Evolutionary conservation across 1,140 invertebrate genomes (phyloP).

Genomic region (Rhagoletis pomonella): DNA sequence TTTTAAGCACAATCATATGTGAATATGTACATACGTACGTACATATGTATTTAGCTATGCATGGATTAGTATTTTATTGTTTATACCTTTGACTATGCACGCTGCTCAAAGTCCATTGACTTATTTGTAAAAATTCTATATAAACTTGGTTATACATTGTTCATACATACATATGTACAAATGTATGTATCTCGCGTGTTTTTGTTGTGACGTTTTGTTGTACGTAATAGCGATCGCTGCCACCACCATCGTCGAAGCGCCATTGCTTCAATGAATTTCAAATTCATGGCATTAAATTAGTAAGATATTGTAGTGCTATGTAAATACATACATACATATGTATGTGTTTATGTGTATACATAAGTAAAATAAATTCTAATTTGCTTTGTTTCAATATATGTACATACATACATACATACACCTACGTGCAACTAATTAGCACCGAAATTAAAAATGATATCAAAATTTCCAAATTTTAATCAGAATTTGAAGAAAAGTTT

Average conservation of each 20-base stretch:
- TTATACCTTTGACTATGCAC: slow-evolving; percentile 10
- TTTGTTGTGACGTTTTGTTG: not conserved
- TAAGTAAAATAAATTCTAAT: no score
- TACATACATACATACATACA: no score
- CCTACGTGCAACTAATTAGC: no score
- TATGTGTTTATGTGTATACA: not conserved
- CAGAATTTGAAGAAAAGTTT: no score
- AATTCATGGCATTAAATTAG: not conserved
- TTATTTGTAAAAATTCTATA: slow-evolving; percentile 9
- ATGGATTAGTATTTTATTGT: not conserved
- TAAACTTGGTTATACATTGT: no score
- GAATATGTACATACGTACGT: not conserved
- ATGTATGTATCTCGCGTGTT: slow-evolving; percentile 3
- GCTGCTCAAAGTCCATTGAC: slow-evolving; percentile 38
- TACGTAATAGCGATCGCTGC: not conserved
- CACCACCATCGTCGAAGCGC: not conserved
- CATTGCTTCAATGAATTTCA: slow-evolving; percentile 11
- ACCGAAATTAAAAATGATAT: no score
- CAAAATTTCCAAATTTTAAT: no score
- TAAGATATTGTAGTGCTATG: not conserved
- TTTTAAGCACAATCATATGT: not conserved
- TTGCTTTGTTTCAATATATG: no score
- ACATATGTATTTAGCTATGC: not conserved
- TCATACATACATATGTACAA: no score
- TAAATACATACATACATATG: not conserved